phyloP scores from a whole-genome alignment of 2,888 invertebrate species.

The Axea sp. region DNA sequence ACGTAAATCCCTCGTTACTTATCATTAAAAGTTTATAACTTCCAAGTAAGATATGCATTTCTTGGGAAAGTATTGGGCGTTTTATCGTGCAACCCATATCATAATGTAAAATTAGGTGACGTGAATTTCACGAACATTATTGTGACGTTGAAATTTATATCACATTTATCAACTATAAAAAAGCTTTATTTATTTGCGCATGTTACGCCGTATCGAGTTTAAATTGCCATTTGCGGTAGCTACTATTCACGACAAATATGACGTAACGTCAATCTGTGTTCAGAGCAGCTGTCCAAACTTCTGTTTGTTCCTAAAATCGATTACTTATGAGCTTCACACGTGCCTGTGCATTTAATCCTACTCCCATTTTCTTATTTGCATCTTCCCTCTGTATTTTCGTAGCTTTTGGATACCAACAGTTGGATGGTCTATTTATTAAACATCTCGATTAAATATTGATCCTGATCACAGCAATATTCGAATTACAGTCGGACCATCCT shows the following conservation, averaged over 20 bases:
- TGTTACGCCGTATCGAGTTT: constrained; percentile 20
- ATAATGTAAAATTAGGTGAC: constrained; percentile 16
- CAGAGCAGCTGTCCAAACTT: constrained; percentile 40
- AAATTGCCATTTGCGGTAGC: constrained; percentile 31
- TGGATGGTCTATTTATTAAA: constrained; percentile 17
- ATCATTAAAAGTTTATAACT: too few species aligned
- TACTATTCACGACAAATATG: constrained; percentile 32
- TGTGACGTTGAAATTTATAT: constrained; percentile 6
- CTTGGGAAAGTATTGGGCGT: constrained; percentile 14
- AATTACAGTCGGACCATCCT: constrained; percentile 5
- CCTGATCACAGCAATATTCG: constrained; percentile 1
- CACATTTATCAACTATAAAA: constrained; percentile 6
- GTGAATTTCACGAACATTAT: constrained; percentile 6
- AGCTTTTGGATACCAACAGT: constrained; percentile 25
- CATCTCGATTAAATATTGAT: constrained; percentile 7
- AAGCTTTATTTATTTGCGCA: constrained; percentile 47
- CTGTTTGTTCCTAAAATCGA: constrained; percentile 46
- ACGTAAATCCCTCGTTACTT: too few species aligned
- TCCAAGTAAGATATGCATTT: too few species aligned
- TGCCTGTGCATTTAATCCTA: constrained; percentile 47
- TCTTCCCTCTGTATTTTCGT: constrained; percentile 29
- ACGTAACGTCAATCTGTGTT: constrained; percentile 18
- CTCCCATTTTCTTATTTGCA: constrained; percentile 47
- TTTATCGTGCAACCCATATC: constrained; percentile 9
- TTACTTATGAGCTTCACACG: constrained; percentile 49